Percentiles rank a stretch among this genome's conserved stretches.
These are phyloP conservation scores for Athalia circularis DNA, from an alignment of 2,888 invertebrate genomes.

Conservation along the genomic window DNA sequence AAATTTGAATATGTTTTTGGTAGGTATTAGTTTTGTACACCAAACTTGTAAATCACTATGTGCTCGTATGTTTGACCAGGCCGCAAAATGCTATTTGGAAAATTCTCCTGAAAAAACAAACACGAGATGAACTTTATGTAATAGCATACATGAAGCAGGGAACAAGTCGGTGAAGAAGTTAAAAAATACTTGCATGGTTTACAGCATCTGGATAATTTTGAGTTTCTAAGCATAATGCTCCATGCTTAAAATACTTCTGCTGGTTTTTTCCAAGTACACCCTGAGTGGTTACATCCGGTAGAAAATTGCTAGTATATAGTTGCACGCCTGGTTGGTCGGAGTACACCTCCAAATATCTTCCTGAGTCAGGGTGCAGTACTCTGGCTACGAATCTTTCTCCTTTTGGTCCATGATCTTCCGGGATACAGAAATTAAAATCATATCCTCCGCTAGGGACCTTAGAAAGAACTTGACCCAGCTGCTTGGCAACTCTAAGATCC, in stretches of 20 bases:
- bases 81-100: constrained; percentile 83
- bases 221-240: constrained; percentile 91
- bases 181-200: constrained; percentile 81
- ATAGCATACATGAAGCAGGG: constrained; percentile 46
- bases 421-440: constrained; percentile 88
- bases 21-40: constrained; percentile 63
- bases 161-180: constrained; percentile 44
- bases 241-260: constrained; percentile 83
- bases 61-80: constrained; percentile 85
- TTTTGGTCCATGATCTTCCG: constrained; percentile 49
- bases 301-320: constrained; percentile 88
- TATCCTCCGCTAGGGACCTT: constrained; percentile 84
- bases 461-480: constrained; percentile 81
- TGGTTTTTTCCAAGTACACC: constrained; percentile 83
- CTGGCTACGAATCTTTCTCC: constrained; percentile 80
- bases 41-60: constrained; percentile 85
- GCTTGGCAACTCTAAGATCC: constrained; percentile 83
- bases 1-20: not conserved
- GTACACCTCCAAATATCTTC: constrained; percentile 86
- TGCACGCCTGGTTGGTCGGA: constrained; percentile 94
- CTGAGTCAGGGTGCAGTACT: constrained; percentile 81
- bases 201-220: constrained; percentile 95
- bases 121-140: constrained; percentile 19
- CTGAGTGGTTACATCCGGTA: constrained; percentile 78
- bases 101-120: constrained; percentile 79